Evolutionary conservation across 1,140 invertebrate genomes (phyloP), one percentile per base, ranked within the genome.

Genomic region (Atta texana): DNA sequence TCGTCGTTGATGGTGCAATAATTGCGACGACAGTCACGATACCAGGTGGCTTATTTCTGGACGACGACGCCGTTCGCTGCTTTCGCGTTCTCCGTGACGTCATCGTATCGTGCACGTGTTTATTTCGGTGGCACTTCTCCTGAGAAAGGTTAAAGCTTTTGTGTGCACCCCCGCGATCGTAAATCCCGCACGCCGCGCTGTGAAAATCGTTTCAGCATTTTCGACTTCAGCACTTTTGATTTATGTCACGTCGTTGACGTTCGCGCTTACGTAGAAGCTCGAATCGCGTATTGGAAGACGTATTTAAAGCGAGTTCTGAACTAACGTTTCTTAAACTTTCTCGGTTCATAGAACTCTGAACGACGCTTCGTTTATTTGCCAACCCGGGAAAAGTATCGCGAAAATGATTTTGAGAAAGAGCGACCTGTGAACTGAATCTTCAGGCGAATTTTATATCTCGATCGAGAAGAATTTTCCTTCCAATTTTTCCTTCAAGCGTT

Each of bases 101-200:
- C 92, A 93, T 87, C 85, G 72, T 86, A 93, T 87, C 88, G 78
- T 86, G 88, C 93, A 93, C 92, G 90, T 92, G 92, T 93, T 93
- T 93, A 93, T 92, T 92, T 91, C 87, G 89, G 88, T 86, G 88
- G 89, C 87, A 92, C 88, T 90, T 90, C 85, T 91, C 86, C 90
- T 87, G 80, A 72, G 90, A 91, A 92, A 91, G 87, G 87, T 80
- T 85, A 44, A 86, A 88, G 85, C 61, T 88, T 91, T 91, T 75
- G 87, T 75, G 75, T 44, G 75, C 68, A 64, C 68, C 55, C 64
- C 10, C 63, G 63, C 72, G 82, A 68, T 64, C 77, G 74, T 87
- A 87, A 89, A 82, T 63, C 53, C 34, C 63, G 64, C 82, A 77
- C 24, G 74, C 63, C 39, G 68, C 75, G 39, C 55, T 66, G 63